These are phyloP conservation scores for Vandiemenella viatica DNA, from an alignment of 2,888 invertebrate species.

Conservation along the genomic window DNA sequence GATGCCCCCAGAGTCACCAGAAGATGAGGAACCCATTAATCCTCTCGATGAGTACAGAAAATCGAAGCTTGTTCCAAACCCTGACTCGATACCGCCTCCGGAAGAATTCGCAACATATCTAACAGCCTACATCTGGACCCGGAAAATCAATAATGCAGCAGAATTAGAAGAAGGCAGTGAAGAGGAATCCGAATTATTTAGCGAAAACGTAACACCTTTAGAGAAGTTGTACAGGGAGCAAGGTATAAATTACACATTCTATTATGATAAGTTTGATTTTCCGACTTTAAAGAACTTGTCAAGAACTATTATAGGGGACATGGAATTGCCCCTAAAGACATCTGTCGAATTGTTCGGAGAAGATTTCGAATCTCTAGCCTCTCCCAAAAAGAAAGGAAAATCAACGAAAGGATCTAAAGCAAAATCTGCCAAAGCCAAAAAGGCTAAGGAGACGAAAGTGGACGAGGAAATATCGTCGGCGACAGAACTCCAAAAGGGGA, in stretches of 20 bases:
- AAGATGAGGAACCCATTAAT: constrained; percentile 26
- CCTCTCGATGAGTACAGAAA: constrained; percentile 26
- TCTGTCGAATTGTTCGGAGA: constrained; percentile 32
- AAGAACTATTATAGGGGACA: constrained; percentile 34
- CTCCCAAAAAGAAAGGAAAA: not conserved
- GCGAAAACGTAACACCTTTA: constrained; percentile 34
- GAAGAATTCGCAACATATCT: constrained; percentile 38
- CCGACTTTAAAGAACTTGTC: constrained; percentile 36
- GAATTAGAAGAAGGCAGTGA: constrained; percentile 31
- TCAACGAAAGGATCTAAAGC: not conserved
- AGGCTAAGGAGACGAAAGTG: not conserved
- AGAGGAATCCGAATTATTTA: constrained; percentile 31
- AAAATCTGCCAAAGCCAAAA: not conserved
- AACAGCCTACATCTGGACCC: constrained; percentile 36
- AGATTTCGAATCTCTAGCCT: constrained; percentile 27
- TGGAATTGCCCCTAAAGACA: constrained; percentile 26
- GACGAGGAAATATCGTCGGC: not conserved
- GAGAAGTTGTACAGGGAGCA: constrained; percentile 42
- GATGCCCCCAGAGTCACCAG: constrained; percentile 30
- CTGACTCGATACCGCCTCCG: constrained; percentile 28
- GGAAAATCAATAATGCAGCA: constrained; percentile 13
- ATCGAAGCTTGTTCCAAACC: constrained; percentile 38
- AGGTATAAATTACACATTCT: constrained; percentile 42
- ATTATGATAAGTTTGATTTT: constrained; percentile 39
- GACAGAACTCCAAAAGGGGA: not conserved